Conservation (phyloP, 2,797 vertebrate species). For the Neostethus bicornis region DNA sequence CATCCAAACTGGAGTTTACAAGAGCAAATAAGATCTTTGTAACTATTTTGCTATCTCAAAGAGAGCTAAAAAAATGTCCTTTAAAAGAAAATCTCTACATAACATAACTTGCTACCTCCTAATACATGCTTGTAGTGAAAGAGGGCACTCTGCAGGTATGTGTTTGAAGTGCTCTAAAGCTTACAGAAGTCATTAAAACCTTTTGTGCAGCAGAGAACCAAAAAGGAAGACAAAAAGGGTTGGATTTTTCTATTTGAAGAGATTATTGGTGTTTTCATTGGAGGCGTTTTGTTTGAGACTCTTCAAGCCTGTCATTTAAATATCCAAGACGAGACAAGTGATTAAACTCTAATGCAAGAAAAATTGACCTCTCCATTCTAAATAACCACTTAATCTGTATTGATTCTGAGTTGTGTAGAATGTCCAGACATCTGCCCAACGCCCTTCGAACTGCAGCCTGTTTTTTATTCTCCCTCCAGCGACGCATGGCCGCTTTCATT, state of each 20-base stretch:
- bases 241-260: slow-evolving; percentile 9
- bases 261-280: slow-evolving; percentile 21
- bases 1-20: neutral
- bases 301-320: slow-evolving; percentile 46
- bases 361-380: slow-evolving; percentile 59
- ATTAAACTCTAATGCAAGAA: slow-evolving; percentile 68
- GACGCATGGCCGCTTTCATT: slow-evolving; percentile 64
- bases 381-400: slow-evolving; percentile 75
- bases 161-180: slow-evolving; percentile 4
- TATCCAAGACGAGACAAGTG: slow-evolving; percentile 43
- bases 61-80: neutral
- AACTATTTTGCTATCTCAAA: neutral
- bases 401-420: slow-evolving; percentile 64
- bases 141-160: slow-evolving; percentile 4
- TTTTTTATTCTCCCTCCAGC: slow-evolving; percentile 58
- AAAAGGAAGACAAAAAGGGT: slow-evolving; percentile 2
- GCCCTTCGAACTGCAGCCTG: slow-evolving; percentile 44
- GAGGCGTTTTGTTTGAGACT: slow-evolving; percentile 31
- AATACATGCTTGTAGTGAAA: neutral
- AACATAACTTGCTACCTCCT: neutral
- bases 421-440: slow-evolving; percentile 61
- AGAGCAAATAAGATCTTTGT: neutral
- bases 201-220: neutral
- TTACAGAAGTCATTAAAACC: slow-evolving; percentile 5
- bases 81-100: neutral